Base-by-base conservation (phyloP, 2,888 invertebrate species). In the Amphipoea oculea region DNA sequence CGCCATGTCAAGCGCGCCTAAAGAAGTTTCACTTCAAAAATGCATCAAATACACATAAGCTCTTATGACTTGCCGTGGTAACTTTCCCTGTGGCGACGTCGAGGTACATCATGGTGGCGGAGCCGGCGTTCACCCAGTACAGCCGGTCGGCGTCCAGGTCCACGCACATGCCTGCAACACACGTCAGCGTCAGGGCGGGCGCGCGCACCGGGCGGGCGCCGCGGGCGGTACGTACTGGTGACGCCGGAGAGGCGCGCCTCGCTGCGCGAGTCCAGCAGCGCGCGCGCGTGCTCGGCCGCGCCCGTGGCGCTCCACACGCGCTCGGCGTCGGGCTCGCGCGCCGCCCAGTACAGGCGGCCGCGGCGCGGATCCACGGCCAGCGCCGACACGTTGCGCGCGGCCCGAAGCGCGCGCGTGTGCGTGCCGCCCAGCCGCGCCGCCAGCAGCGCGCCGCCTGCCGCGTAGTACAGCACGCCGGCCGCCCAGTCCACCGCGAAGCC, bases 401-500 rank as follows among this genome's bases (percentile, higher is more conserved):
- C 42, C 71, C 97, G 97, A 68, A 98, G 95, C 91, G 86, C 86
- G 76, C 97, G 97, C 51, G 98, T 97, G 92, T 97, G 98, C 93
- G 98, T 98, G 4, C 98, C 99, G 85, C 97, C 97, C 74, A 98
- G 95, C 91, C 98, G 98, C 85, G 98, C 97, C 0, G 97, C 98
- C 76, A 97, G 96, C 86, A 99, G 98, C 86, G 97, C 96, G 95
- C 90, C 92, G 78, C 96, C 96, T 17, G 97, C 97, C 96, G 98
- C 97, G 92, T 98, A 98, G 95, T 98, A 98, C 94, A 98, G 97
- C 91, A 98, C 97, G 69, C 97, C 97, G 29, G 98, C 98, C 80
- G 98, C 97, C 98, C 98, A 98, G 96, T 99, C 99, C 79, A 99
- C 97, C 62, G 98, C 98, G 92, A 99, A 97, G 4, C 98, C 99